Percentiles rank a stretch among this genome's conserved stretches.
Evolutionary conservation across 2,888 invertebrate species (phyloP).

Genomic region (Urechis unicinctus): DNA sequence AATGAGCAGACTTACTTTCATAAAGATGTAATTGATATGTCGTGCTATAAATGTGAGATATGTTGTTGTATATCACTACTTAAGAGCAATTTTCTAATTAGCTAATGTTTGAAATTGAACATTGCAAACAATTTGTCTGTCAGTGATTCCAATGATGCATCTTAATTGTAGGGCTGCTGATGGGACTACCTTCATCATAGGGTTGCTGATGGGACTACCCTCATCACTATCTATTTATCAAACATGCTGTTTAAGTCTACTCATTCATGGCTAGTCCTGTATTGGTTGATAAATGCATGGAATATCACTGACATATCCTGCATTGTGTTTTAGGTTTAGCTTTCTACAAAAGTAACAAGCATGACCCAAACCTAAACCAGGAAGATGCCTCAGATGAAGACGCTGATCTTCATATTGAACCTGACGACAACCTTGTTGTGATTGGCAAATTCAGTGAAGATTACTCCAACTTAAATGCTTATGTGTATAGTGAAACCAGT

Average conservation of each 20-base stretch:
- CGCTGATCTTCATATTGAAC: slow-evolving; percentile 79
- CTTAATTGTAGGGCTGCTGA: not conserved
- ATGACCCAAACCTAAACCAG: slow-evolving; percentile 51
- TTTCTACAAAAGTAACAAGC: slow-evolving; percentile 32
- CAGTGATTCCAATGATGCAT: too few relatives aligned
- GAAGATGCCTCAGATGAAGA: slow-evolving; percentile 58
- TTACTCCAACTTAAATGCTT: slow-evolving; percentile 79
- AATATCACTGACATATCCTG: not conserved
- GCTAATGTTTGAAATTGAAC: too few relatives aligned
- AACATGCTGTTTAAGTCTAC: too few relatives aligned
- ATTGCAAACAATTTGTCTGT: too few relatives aligned
- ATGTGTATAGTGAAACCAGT: slow-evolving; percentile 85
- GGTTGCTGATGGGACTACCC: not conserved
- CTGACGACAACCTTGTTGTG: slow-evolving; percentile 80
- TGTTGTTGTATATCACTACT: too few relatives aligned
- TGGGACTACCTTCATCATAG: not conserved
- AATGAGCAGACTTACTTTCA: too few relatives aligned
- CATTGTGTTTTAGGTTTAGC: not conserved
- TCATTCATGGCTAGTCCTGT: too few relatives aligned
- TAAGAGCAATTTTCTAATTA: too few relatives aligned
- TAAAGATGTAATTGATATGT: too few relatives aligned
- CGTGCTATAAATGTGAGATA: too few relatives aligned
- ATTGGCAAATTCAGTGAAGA: slow-evolving; percentile 83
- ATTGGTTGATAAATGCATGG: not conserved
- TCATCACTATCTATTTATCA: not conserved